Conservation (phyloP, 2,888 invertebrate genomes). For the Hydroisotoma schaefferi region DNA sequence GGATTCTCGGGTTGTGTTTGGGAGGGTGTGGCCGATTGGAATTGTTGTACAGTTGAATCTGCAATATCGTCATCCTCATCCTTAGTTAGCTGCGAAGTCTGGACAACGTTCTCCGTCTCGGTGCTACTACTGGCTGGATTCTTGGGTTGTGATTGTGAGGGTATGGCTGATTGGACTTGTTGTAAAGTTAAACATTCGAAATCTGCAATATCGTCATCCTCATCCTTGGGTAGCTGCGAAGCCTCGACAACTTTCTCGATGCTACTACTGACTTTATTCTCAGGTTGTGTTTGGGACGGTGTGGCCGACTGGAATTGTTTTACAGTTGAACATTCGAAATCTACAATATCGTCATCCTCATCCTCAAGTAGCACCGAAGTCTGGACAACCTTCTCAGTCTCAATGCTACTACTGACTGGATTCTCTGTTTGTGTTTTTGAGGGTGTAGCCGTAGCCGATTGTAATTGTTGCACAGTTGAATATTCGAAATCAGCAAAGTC, state of each 20-base stretch:
- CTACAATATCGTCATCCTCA: conserved; percentile 31
- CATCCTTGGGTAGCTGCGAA: too few species aligned
- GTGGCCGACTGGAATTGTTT: too few species aligned
- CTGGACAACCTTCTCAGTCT: too few species aligned
- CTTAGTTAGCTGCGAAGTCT: too few species aligned
- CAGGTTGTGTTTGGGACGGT: too few species aligned
- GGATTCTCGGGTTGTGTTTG: background rate
- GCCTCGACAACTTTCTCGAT: too few species aligned
- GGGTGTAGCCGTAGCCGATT: background rate
- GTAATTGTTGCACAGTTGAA: background rate
- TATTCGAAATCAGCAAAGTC: background rate
- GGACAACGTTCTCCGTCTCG: too few species aligned
- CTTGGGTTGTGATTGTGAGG: background rate
- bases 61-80: conserved; percentile 30
- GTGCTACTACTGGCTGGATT: background rate
- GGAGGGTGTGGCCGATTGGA: too few species aligned
- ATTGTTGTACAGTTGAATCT: conserved; percentile 2
- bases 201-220: conserved; percentile 28
- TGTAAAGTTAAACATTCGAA: conserved; percentile 4
- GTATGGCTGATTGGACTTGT: background rate
- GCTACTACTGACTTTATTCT: too few species aligned
- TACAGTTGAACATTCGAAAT: conserved; percentile 15
- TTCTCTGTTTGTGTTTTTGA: background rate
- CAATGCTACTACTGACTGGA: too few species aligned
- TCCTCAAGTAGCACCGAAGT: background rate